Conservation (phyloP, 2,797 vertebrate genomes). For the Buceros bicornis region DNA sequence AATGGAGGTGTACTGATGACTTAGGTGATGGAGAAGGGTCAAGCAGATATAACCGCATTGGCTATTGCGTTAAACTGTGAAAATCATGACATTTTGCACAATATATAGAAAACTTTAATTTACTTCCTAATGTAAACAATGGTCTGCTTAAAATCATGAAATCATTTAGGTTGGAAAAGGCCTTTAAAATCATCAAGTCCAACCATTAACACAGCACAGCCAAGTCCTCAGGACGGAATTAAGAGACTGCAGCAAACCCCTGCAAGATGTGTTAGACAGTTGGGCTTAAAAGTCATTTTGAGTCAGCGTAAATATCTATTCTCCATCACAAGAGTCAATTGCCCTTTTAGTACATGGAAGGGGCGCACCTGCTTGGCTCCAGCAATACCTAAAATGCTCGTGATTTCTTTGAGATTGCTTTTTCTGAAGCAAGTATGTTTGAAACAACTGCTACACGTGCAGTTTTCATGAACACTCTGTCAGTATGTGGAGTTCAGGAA, state of each 20-base stretch:
- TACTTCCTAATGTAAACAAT: neutral
- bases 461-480: neutral
- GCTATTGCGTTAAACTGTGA: neutral
- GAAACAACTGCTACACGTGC: neutral
- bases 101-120: neutral
- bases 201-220: too few relatives aligned
- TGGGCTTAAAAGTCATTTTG: neutral
- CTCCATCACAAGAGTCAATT: neutral
- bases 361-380: neutral
- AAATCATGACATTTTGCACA: neutral
- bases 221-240: neutral
- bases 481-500: neutral
- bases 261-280: neutral
- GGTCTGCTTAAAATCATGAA: neutral
- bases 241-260: neutral
- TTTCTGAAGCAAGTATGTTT: neutral
- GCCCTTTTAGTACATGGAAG: neutral
- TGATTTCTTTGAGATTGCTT: neutral
- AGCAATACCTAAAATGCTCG: neutral
- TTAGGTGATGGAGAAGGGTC: slow-evolving; percentile 11
- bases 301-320: neutral
- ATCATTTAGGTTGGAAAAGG: neutral
- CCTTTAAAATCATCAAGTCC: neutral
- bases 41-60: neutral
- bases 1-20: neutral